Evolutionary conservation across 1,140 invertebrate genomes (phyloP).

Genomic region (Drosophila pectinifera): DNA sequence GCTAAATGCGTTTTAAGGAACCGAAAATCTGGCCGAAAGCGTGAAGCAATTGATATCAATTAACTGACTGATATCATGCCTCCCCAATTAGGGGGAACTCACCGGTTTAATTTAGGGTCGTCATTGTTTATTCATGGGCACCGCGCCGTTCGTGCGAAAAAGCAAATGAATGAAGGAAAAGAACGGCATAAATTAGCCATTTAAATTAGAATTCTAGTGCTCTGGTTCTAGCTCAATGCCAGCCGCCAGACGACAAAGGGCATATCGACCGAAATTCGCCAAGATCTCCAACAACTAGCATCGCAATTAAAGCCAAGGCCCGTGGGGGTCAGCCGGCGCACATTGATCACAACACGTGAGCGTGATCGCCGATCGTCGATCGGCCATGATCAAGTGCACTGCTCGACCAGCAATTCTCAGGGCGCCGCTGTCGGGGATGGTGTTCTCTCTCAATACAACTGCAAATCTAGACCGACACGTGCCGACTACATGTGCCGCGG

Average conservation of each 20-base stretch:
- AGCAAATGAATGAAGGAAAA: background rate
- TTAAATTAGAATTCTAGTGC: constrained; percentile 3
- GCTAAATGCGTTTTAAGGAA: constrained; percentile 13
- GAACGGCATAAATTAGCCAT: constrained; percentile 10
- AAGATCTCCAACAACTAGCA: background rate
- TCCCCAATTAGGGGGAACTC: too few relatives aligned
- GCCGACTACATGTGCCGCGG: background rate
- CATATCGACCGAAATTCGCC: constrained; percentile 5
- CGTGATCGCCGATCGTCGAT: constrained; percentile 10
- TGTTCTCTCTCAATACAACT: constrained; percentile 5
- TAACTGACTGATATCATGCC: constrained; percentile 11
- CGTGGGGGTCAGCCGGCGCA: background rate
- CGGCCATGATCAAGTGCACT: constrained; percentile 13
- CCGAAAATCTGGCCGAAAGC: background rate
- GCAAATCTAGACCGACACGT: constrained; percentile 18
- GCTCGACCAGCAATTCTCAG: constrained; percentile 5
- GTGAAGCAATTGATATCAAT: constrained; percentile 19
- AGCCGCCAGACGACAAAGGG: background rate
- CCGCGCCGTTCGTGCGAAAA: background rate
- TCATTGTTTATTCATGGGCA: constrained; percentile 8
- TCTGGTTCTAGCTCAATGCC: background rate
- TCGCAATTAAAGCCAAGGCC: constrained; percentile 11
- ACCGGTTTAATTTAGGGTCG: background rate
- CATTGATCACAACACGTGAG: constrained; percentile 15
- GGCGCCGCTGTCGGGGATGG: background rate